Base-by-base conservation (phyloP, 2,113 vertebrate genomes). In the Sturnira hondurensis region DNA sequence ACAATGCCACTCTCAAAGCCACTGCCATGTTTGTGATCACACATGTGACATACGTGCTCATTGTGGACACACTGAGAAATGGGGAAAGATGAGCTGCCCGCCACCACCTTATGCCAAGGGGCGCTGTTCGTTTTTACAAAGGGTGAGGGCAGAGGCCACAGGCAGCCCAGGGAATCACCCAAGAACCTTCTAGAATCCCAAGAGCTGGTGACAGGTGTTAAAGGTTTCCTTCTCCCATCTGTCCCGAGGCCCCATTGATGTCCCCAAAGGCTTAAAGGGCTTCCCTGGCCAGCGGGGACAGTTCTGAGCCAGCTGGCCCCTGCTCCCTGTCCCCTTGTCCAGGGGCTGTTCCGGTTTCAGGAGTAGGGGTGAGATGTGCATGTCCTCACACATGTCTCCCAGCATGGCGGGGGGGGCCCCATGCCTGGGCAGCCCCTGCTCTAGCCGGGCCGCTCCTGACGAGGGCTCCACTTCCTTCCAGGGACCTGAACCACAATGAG, bases 401-500 rank as follows among this genome's bases (percentile, higher is more conserved):
- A 6, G 31, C 63, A 2, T 2, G 14, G 63, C 33, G 5, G 15
- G 31, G 2, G 22, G 31, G 31, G 16, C 63, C 15, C 63, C 2
- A 15, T 1, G 63, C 31, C 3, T n/a, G 20, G 68, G 22, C 6
- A 41, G 38, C 38, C 68, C 7, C 22, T 4, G 9, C 20, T 14
- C 38, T 24, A 3, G 6, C 50, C 11, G 1, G 5, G 6, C 50
- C 11, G 1, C 43, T 19, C 45, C 74, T 31, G 78, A 56, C 8
- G 4, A 2, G 24, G 9, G 1, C 26, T 19, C 80, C 12, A 36
- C 52, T 56, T 95, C 91, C 58, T 98, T 98, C 81, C 98, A 99
- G 99, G 95, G 99, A 99, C 98, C 98, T 99, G 97, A 99, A 99
- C 98, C 99, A 99, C 98, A 99, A 99, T 22, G 98, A 99, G 97